Base-by-base conservation (phyloP, 2,113 vertebrate genomes). In the Perca flavescens region DNA sequence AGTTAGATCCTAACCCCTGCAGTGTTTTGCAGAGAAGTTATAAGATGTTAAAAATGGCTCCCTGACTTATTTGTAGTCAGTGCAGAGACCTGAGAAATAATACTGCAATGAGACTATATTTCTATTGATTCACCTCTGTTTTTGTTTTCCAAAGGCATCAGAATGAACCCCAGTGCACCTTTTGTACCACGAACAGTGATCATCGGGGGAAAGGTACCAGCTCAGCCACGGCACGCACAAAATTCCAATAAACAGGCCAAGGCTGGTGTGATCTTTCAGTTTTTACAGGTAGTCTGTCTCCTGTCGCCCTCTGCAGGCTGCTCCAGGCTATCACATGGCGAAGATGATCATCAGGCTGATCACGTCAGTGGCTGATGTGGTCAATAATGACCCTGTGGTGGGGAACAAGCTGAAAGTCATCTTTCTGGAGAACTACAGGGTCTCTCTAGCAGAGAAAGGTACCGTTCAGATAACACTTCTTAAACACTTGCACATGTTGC, bases 381-480 rank as follows among this genome's bases (percentile, higher is more conserved):
- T 99, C 73, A 99, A 99, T 87, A 97, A 96, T 0, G 98, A 99
- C 92, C 96, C 97, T 0, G 0, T 93, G 64, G 94, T 99, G 77
- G 98, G 97, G 28, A 91, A 74, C 94, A 99, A 98, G 89, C 94
- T 99, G 91, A 99, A 98, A 86, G 96, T 99, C 90, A 97, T 99
- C 92, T 99, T 91, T 91, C 88, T 99, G 93, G 98, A 99, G 94
- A 99, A 99, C 95, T 99, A 99, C 95, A 95, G 97, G 70, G 98
- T 99, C 21, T 98, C 97, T 0, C 94, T 99, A 62, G 98, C 98
- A 21, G 98, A 99, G 88, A 99, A 98, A 96, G 98, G 98, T 98
- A 94, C 49, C 0, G 0, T 22, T 11, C 4, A 60, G 15, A n/a
- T 14, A 15, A n/a, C n/a, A 4, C 43, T 34, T 5, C 1, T 21